Percentiles rank a stretch among this genome's conserved stretches.
Evolutionary conservation across 2,113 vertebrate genomes (phyloP).

Genomic region (Gadus macrocephalus): DNA sequence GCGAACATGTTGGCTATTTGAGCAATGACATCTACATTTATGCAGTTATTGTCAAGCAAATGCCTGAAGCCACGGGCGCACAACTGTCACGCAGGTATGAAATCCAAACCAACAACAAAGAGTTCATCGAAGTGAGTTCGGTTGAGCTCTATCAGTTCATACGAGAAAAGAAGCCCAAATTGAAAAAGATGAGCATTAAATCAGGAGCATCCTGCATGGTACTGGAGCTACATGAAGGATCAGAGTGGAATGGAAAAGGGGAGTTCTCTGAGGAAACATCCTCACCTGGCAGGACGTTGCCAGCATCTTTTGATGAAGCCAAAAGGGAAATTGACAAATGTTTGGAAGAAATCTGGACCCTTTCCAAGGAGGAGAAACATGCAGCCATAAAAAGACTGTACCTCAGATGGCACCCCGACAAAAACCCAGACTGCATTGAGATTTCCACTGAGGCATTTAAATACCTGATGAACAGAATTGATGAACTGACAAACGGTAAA

Average conservation of each 20-base stretch:
- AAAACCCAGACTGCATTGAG: constrained; percentile 59
- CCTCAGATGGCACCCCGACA: constrained; percentile 78
- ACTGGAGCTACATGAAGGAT: constrained; percentile 1
- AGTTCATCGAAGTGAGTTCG: constrained; percentile 59
- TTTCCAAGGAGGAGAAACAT: constrained; percentile 57
- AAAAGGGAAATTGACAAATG: constrained; percentile 73
- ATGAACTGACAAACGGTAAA: constrained; percentile 42
- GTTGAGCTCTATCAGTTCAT: constrained; percentile 76
- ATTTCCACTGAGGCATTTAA: constrained; percentile 66
- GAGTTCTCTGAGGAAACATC: background rate
- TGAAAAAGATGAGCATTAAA: background rate
- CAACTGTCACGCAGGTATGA: constrained; percentile 52
- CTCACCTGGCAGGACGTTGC: constrained; percentile 28
- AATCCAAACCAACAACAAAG: constrained; percentile 61
- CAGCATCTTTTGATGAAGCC: constrained; percentile 58
- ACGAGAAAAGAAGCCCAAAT: constrained; percentile 39
- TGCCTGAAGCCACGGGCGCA: constrained; percentile 35
- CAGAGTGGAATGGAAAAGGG: background rate
- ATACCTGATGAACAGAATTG: constrained; percentile 65
- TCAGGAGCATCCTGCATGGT: constrained; percentile 21
- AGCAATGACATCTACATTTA: constrained; percentile 54
- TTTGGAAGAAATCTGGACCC: constrained; percentile 65
- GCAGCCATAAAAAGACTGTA: constrained; percentile 75
- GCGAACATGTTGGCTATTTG: constrained; percentile 73
- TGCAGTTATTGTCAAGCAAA: constrained; percentile 64